Evolutionary conservation across 2,797 vertebrate species (phyloP), one percentile per base, ranked within the genome.

Genomic region (Botia kubotai): DNA sequence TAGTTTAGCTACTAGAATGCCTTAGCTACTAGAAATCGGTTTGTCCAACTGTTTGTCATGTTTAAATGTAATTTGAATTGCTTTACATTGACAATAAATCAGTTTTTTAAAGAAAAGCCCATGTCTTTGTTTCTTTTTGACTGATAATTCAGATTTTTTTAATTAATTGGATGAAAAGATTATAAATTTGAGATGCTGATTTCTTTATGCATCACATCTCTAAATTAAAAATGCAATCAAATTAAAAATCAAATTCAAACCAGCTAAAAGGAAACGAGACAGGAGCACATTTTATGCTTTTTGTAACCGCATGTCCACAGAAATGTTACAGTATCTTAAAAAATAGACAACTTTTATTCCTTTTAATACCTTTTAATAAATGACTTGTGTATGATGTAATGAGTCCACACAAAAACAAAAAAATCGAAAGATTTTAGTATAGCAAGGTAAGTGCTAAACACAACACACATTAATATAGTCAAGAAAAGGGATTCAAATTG

Each of bases 11-110:
- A 26, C 23, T 26, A 26, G 23, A 91, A 92, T 91, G 89, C 92
- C 86, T 91, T 83, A 92, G 89, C 83, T 90, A 89, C 88, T 91
- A 91, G 85, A 89, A 91, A 89, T 91, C 90, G 85, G 88, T 88
- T 86, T 94, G 93, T 94, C 91, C 87, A 92, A 90, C 79, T 93
- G 93, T 92, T 89, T 93, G 96, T 97, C 96, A 95, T 98, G 96
- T 98, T 97, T 95, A 94, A 26, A 93, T 98, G 96, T 97, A 96
- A 96, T 94, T 73, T 97, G 95, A 95, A 95, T 95, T 98, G 96
- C 95, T 96, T 96, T 94, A 95, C 96, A 93, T 96, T 96, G 96
- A 97, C 93, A 99, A 99, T 99, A 99, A 99, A 99, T 98, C 94
- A 86, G 92, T 96, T 79, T 73, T 85, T 90, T 94, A 96, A 96